phyloP scores from a whole-genome alignment of 2,888 invertebrate genomes.

The Hermodice carunculata region DNA sequence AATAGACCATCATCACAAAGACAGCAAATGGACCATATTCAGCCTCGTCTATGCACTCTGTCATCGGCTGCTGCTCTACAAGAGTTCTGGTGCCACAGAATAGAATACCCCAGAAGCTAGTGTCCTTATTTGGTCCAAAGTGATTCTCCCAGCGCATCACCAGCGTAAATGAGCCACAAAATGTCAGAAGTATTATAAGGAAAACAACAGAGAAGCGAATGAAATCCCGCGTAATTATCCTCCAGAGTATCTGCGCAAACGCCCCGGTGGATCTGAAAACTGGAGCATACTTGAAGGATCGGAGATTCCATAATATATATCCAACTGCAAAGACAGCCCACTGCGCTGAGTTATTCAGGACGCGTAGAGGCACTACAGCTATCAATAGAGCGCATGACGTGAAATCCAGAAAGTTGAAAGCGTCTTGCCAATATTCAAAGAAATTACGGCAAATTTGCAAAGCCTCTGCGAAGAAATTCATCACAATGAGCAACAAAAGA shows the following conservation, averaged over 20 bases:
- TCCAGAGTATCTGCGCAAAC: constrained; percentile 56
- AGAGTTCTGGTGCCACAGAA: too few relatives aligned
- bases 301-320: constrained; percentile 53
- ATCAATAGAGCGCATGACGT: constrained; percentile 47
- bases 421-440: constrained; percentile 54
- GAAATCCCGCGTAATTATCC: constrained; percentile 54
- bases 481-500: too few relatives aligned
- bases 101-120: too few relatives aligned
- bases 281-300: constrained; percentile 60
- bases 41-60: too few relatives aligned
- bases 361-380: constrained; percentile 47
- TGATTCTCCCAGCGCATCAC: too few relatives aligned
- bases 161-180: constrained; percentile 55
- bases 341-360: constrained; percentile 48
- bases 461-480: too few relatives aligned
- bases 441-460: too few relatives aligned
- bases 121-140: too few relatives aligned
- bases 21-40: too few relatives aligned
- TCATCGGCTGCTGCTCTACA: too few relatives aligned
- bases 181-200: constrained; percentile 55
- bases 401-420: constrained; percentile 58
- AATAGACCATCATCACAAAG: constrained; percentile 54
- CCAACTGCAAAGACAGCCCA: constrained; percentile 58
- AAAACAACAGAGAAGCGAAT: constrained; percentile 56
- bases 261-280: constrained; percentile 64